These are phyloP conservation scores for Mythimna lalbum DNA, from an alignment of 2,888 invertebrate species.

Conservation along the genomic window DNA sequence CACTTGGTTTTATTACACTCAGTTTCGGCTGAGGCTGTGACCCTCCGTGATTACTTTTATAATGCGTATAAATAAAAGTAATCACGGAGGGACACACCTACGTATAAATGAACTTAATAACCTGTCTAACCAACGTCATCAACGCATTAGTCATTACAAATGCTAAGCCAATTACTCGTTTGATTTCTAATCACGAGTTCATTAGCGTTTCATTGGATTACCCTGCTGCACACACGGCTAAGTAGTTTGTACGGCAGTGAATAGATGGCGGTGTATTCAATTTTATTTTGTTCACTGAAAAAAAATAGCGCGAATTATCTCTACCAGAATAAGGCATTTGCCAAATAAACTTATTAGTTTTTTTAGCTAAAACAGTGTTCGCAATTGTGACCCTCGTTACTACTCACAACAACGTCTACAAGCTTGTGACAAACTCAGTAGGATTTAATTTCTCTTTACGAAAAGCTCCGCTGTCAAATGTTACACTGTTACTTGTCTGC, in stretches of 20 bases:
- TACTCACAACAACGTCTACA: too few relatives aligned
- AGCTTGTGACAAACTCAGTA: too few relatives aligned
- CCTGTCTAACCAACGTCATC: neutral
- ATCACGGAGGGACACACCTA: too few relatives aligned
- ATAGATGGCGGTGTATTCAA: neutral
- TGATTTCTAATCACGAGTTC: constrained; percentile 58
- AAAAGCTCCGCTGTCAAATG: too few relatives aligned
- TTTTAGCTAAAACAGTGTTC: too few relatives aligned
- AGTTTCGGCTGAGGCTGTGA: neutral
- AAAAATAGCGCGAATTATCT: neutral
- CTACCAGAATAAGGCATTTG: neutral
- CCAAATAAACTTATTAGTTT: too few relatives aligned
- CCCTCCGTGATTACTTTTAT: neutral
- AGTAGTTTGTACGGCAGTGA: neutral
- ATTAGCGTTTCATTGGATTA: constrained; percentile 53
- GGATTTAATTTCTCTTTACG: too few relatives aligned
- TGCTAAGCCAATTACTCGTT: constrained; percentile 50
- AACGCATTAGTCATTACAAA: constrained; percentile 26
- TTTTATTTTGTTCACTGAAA: neutral
- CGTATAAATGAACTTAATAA: neutral
- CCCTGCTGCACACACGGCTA: constrained; percentile 2
- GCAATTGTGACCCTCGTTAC: too few relatives aligned
- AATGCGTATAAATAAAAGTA: too few relatives aligned
- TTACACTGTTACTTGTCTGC: too few relatives aligned
- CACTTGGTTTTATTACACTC: neutral